Evolutionary conservation across 1,140 invertebrate species (phyloP), one percentile per base, ranked within the genome.

Genomic region (Mactra quadrangularis): DNA sequence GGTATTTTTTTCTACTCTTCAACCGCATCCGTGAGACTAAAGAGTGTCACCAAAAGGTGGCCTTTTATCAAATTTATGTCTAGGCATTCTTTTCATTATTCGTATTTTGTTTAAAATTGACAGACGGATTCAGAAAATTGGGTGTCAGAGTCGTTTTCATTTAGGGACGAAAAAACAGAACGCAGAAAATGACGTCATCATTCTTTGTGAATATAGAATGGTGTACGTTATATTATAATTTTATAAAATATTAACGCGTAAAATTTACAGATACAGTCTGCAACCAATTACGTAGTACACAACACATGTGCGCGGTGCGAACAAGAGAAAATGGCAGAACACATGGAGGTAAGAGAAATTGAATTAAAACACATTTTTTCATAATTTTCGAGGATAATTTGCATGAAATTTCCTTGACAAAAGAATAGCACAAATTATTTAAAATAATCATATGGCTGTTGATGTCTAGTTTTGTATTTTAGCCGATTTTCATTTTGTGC

Each of bases 311-410:
- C 81, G 68, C 68, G 79, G 60, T 81, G 59, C 38, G 60, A 64
- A 68, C 60, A 77, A 50, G 82, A 75, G 84, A 71, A 68, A 87
- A 87, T 87, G 86, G 86, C 86, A 78, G 86, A 87, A 64, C 84
- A 85, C 79, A 87, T 87, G 86, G 86, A 87, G 77, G 81, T 83
- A 76, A 75, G 41, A 77, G 50, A 60, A 68, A 55, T 3, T 7
- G 29, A 62, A 72, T 50, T 71, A 62, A 62, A 15, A 15, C 38
- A 15, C 38, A 6, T 41, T 41, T 57, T 76, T 76, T 41, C 72
- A 11, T 60, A 41, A 59, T 60, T 59, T 38, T 22, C 31, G 27
- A 27, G 72, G 57, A 59, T 22, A 19, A 41, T 62, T 76, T 2
- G 3, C 25, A 57, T 25, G 9, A 29, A 66, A 35, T 7, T 41